phyloP scores from a whole-genome alignment of 2,113 vertebrate species.

The Gadus chalcogrammus region DNA sequence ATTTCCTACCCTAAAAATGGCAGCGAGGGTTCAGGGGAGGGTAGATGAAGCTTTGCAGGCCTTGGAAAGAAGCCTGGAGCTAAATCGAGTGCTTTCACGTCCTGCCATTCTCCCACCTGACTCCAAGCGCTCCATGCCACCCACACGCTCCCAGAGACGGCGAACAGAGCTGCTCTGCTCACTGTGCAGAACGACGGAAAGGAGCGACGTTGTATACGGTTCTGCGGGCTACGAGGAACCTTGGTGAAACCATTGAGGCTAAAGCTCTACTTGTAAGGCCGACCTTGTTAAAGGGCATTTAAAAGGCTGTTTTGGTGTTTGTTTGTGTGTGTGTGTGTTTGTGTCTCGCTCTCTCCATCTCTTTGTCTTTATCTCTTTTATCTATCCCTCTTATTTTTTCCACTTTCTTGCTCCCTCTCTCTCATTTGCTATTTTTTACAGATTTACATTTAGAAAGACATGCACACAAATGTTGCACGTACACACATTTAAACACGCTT shows the following conservation, averaged over 20 bases:
- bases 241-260: background rate
- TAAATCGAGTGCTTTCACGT: conserved; percentile 52
- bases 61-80: conserved; percentile 58
- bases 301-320: background rate
- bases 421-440: background rate
- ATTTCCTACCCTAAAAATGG: conserved; percentile 38
- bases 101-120: conserved; percentile 46
- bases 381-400: background rate
- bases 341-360: too few species aligned
- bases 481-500: background rate
- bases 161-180: too few species aligned
- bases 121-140: conserved; percentile 35
- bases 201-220: too few species aligned
- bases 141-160: conserved; percentile 49
- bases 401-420: background rate
- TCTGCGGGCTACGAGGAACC: background rate
- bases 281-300: background rate
- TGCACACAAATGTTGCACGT: too few species aligned
- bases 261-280: background rate
- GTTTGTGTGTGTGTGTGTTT: too few species aligned
- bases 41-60: conserved; percentile 50
- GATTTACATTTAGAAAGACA: background rate
- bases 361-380: background rate
- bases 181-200: too few species aligned
- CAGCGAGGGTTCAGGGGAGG: conserved; percentile 60